Evolutionary conservation across 2,888 invertebrate genomes (phyloP).

Genomic region (Eurytoma californica): DNA sequence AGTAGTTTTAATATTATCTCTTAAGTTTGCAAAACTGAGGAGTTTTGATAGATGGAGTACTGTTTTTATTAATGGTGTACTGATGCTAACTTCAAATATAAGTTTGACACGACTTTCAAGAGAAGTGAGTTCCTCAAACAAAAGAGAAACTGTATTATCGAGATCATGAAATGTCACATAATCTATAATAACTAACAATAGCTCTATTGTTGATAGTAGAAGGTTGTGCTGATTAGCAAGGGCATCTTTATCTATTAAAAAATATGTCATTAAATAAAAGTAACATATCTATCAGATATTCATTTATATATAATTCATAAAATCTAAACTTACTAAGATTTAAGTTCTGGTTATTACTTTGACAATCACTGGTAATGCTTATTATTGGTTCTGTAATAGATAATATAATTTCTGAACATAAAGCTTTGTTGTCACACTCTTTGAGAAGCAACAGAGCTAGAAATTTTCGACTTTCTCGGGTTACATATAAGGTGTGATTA

Average conservation of each 20-base stretch:
- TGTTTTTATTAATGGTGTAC: conserved; percentile 73
- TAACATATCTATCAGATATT: neutral
- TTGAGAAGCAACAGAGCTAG: conserved; percentile 72
- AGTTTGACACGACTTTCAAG: conserved; percentile 69
- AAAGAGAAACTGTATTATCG: conserved; percentile 66
- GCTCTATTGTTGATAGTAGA: conserved; percentile 67
- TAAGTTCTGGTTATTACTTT: conserved; percentile 18
- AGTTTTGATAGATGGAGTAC: conserved; percentile 77
- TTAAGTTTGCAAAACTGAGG: conserved; percentile 72
- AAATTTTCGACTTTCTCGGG: conserved; percentile 81
- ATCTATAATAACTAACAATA: conserved; percentile 69
- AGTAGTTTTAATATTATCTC: conserved; percentile 59
- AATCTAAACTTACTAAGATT: conserved; percentile 35
- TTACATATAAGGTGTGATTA: conserved; percentile 84
- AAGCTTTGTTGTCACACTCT: conserved; percentile 66
- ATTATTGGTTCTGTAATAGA: conserved; percentile 79
- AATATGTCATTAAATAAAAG: neutral
- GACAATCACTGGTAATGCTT: conserved; percentile 66
- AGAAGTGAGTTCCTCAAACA: conserved; percentile 66
- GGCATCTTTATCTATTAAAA: conserved; percentile 61
- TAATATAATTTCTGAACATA: conserved; percentile 78
- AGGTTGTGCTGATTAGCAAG: conserved; percentile 74
- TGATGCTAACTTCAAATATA: conserved; percentile 70
- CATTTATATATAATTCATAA: neutral
- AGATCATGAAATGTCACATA: conserved; percentile 66